These are phyloP conservation scores for Columba livia DNA, from an alignment of 2,113 vertebrate genomes.

Conservation along the genomic window DNA sequence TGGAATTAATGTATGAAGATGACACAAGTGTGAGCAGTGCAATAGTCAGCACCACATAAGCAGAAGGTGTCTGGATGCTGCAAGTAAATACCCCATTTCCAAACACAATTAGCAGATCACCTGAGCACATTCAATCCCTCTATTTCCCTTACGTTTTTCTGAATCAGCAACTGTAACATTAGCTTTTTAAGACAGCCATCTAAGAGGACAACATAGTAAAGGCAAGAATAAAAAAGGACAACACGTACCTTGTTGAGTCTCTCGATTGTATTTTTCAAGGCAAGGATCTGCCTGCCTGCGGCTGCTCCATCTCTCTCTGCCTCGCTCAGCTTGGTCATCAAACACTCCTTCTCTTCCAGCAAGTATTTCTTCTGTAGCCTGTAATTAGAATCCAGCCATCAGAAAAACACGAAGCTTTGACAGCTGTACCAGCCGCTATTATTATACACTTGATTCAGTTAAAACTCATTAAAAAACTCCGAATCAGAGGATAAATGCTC, in stretches of 20 bases:
- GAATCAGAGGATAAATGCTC: neutral
- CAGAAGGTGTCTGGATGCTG: neutral
- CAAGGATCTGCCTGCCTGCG: conserved; percentile 84
- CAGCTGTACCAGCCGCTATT: neutral
- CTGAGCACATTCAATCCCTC: neutral
- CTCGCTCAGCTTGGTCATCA: conserved; percentile 86
- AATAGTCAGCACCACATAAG: neutral
- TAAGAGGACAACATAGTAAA: neutral
- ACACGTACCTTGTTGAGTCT: conserved; percentile 77
- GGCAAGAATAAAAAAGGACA: neutral
- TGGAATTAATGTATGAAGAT: neutral
- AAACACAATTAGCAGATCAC: neutral
- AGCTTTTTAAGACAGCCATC: neutral
- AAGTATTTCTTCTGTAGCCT: conserved; percentile 77
- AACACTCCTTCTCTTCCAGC: conserved; percentile 80
- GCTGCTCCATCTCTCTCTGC: conserved; percentile 86
- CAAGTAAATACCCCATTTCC: neutral
- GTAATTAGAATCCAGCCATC: conserved; percentile 11
- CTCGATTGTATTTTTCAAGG: conserved; percentile 81
- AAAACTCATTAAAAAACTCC: neutral
- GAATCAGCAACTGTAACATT: neutral
- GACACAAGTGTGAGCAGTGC: neutral
- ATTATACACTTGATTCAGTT: neutral
- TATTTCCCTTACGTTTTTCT: neutral
- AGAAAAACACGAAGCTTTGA: neutral